A percentile compares a stretch with the other conserved stretches of the same genome.
Evolutionary conservation across 1,140 invertebrate genomes (phyloP).

Genomic region (Tigriopus japonicus): DNA sequence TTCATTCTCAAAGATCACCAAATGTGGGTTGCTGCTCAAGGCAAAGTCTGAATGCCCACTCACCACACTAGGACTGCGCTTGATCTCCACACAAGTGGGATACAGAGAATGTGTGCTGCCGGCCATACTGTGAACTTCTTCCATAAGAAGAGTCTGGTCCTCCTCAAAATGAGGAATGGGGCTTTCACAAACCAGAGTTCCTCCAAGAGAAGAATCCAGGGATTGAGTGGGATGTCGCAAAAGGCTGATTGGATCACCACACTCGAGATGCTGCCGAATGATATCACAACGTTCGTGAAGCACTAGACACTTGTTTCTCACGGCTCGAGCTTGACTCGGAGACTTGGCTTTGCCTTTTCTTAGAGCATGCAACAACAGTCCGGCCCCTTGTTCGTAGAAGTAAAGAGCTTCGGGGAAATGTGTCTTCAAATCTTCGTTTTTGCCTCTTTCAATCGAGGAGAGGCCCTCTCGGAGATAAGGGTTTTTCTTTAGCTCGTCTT

Average conservation of each 20-base stretch:
- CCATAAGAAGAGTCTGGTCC: not conserved
- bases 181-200: not conserved
- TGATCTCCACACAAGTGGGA: not conserved
- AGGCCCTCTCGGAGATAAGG: not conserved
- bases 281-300: not conserved
- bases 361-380: not conserved
- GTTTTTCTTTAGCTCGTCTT: not conserved
- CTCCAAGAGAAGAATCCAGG: not conserved
- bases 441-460: not conserved
- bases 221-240: not conserved
- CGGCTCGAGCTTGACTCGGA: not conserved
- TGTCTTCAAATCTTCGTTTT: not conserved
- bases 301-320: not conserved
- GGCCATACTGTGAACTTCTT: not conserved
- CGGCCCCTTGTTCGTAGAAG: not conserved
- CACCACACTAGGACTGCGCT: not conserved
- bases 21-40: not conserved
- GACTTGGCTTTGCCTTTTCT: not conserved
- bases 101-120: slow-evolving; percentile 6
- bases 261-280: not conserved
- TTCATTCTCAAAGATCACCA: not conserved
- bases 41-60: not conserved
- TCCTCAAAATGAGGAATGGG: not conserved
- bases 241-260: not conserved
- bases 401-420: not conserved